These are phyloP conservation scores for Bradypodion ventrale DNA, from an alignment of 2,797 vertebrate genomes.

Conservation along the genomic window DNA sequence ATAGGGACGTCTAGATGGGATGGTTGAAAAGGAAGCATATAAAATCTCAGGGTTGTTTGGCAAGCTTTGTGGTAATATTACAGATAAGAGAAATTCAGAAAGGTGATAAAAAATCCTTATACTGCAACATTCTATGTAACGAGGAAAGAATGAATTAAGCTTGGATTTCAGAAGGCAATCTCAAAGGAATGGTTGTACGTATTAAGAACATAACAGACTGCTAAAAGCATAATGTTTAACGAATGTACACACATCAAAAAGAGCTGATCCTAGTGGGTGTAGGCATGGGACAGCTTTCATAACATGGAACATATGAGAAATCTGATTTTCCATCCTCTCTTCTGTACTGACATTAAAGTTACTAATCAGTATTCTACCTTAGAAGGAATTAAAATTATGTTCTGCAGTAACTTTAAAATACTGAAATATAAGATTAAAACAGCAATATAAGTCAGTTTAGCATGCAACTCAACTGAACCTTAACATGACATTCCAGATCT, in stretches of 20 bases:
- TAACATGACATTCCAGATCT: background rate
- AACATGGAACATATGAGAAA: background rate
- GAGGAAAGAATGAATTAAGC: background rate
- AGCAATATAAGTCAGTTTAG: background rate
- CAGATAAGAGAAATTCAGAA: background rate
- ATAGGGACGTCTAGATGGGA: background rate
- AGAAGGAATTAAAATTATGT: background rate
- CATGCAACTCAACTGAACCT: background rate
- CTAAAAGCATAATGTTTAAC: background rate
- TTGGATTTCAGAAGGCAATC: background rate
- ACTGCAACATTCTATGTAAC: background rate
- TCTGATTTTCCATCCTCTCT: background rate
- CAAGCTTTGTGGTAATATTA: background rate
- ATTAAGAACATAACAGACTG: background rate
- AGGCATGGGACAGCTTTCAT: background rate
- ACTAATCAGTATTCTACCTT: background rate
- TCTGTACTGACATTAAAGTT: constrained; percentile 1
- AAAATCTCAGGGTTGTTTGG: background rate
- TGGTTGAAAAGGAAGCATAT: background rate
- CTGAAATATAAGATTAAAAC: background rate
- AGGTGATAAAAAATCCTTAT: background rate
- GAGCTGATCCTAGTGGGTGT: background rate
- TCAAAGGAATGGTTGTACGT: background rate
- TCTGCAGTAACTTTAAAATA: background rate
- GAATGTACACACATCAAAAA: background rate